phyloP scores from a whole-genome alignment of 2,888 invertebrate genomes.

The Cenopis cana region DNA sequence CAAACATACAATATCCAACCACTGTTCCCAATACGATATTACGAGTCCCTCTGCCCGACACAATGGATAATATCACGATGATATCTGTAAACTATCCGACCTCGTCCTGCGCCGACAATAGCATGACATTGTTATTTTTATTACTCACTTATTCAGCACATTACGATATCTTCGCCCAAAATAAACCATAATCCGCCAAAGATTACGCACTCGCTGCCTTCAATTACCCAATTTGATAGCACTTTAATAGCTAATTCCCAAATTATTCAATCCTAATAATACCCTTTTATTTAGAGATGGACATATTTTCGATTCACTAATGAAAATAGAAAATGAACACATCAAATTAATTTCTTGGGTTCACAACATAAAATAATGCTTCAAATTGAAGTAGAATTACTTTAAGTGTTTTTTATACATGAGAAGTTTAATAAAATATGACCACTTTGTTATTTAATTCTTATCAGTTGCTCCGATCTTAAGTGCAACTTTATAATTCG shows the following conservation, averaged over 20 bases:
- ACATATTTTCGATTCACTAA: constrained; percentile 5
- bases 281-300: constrained; percentile 16
- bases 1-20: background rate
- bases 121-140: constrained; percentile 44
- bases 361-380: background rate
- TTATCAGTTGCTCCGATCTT: background rate
- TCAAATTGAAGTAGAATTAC: background rate
- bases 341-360: constrained; percentile 3
- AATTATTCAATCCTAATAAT: constrained; percentile 30
- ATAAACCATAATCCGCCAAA: constrained; percentile 45
- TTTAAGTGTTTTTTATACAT: background rate
- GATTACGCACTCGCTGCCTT: constrained; percentile 14
- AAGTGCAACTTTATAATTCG: background rate
- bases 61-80: too few relatives aligned
- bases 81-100: constrained; percentile 19
- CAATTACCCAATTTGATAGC: constrained; percentile 30
- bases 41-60: constrained; percentile 6
- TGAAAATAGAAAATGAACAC: constrained; percentile 12
- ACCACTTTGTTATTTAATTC: background rate
- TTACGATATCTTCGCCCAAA: constrained; percentile 47
- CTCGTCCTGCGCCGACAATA: constrained; percentile 45
- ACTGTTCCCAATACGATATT: background rate
- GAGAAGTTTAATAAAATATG: background rate
- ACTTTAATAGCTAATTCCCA: constrained; percentile 29
- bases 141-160: constrained; percentile 51